phyloP scores from a whole-genome alignment of 2,888 invertebrate genomes.

The Drosophila paramelanica region DNA sequence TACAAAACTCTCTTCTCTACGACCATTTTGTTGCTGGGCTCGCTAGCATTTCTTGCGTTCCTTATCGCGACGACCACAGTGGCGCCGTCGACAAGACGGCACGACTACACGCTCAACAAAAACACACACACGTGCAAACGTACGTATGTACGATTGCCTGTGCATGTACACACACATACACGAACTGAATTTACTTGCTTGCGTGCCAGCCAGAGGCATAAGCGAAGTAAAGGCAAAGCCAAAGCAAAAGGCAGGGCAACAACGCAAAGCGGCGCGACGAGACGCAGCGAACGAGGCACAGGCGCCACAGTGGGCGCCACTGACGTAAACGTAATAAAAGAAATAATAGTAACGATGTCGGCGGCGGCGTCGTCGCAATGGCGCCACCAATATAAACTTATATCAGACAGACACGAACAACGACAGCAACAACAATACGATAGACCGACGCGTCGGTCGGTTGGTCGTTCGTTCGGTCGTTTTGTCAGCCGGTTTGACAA shows the following conservation, averaged over 20 bases:
- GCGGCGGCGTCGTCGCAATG: conserved; percentile 82
- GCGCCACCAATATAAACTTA: conserved; percentile 83
- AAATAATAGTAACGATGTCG: conserved; percentile 83
- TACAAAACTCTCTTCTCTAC: conserved; percentile 49
- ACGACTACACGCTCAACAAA: conserved; percentile 45
- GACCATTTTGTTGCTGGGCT: conserved; percentile 57
- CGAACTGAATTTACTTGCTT: conserved; percentile 61
- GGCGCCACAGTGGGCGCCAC: conserved; percentile 85
- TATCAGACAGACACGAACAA: conserved; percentile 77
- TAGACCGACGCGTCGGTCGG: conserved; percentile 61
- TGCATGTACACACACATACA: conserved; percentile 10
- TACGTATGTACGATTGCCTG: conserved; percentile 15
- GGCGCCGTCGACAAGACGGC: conserved; percentile 79
- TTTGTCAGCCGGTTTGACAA: conserved; percentile 81
- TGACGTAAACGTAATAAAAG: conserved; percentile 85
- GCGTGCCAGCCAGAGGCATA: conserved; percentile 71
- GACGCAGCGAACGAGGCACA: conserved; percentile 58
- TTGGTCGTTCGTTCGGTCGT: conserved; percentile 58
- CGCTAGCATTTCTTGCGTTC: conserved; percentile 73
- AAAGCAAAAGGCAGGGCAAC: conserved; percentile 47
- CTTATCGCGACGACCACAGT: conserved; percentile 78
- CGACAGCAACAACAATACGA: conserved; percentile 41
- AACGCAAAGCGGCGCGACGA: conserved; percentile 46
- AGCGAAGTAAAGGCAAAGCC: conserved; percentile 45
- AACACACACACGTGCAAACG: conserved; percentile 14